phyloP scores from a whole-genome alignment of 2,888 invertebrate genomes.

The Napeogenes inachia region DNA sequence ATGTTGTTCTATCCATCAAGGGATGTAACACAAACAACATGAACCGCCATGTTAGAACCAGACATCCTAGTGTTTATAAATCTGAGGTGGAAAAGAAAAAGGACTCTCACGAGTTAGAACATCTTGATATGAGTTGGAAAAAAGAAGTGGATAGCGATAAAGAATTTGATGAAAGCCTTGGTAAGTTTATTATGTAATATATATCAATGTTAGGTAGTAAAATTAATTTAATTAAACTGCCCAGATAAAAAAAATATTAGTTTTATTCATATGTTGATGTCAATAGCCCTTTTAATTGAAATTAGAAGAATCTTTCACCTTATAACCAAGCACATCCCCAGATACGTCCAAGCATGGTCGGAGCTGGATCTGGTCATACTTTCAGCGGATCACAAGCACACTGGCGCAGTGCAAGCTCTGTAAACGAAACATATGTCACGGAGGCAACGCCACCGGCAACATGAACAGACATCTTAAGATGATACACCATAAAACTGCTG shows the following conservation, averaged over 20 bases:
- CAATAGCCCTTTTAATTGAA: constrained; percentile 2
- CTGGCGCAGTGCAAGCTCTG: constrained; percentile 68
- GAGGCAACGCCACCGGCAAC: constrained; percentile 70
- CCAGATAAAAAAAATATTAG: too few relatives aligned
- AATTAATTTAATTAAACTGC: too few relatives aligned
- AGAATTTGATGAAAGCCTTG: constrained; percentile 33
- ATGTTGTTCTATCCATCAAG: constrained; percentile 65
- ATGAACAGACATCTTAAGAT: constrained; percentile 72
- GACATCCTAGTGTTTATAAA: constrained; percentile 54
- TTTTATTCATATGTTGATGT: background rate
- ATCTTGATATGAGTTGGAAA: constrained; percentile 39
- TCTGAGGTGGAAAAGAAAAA: constrained; percentile 45
- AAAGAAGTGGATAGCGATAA: constrained; percentile 47
- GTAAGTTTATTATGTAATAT: constrained; percentile 21
- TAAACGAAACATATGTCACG: constrained; percentile 62
- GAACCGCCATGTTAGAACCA: constrained; percentile 63
- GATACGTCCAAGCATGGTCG: constrained; percentile 42
- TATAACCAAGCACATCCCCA: background rate
- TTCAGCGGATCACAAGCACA: constrained; percentile 51
- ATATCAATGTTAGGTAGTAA: too few relatives aligned
- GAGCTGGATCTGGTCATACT: constrained; percentile 71
- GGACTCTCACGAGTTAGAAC: constrained; percentile 16
- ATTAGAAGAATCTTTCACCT: too few relatives aligned
- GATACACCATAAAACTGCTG: constrained; percentile 59
- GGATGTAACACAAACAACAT: constrained; percentile 71